Conservation (phyloP, 1,140 invertebrate species). For the Penaeus chinensis region DNA sequence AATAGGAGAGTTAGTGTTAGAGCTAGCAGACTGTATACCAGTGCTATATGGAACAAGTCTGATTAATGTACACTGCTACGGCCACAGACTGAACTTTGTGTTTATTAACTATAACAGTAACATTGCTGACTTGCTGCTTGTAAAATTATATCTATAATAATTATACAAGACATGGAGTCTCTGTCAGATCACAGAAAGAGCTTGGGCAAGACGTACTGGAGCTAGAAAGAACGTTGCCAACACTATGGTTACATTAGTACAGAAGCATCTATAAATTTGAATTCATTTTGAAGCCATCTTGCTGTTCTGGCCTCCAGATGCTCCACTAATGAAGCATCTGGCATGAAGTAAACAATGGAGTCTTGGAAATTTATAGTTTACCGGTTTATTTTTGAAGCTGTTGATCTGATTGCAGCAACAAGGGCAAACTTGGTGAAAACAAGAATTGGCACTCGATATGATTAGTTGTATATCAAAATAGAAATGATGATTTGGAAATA, state of each 20-base stretch:
- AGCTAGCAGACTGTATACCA: slow-evolving; percentile 19
- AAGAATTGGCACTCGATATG: slow-evolving; percentile 26
- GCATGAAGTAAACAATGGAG: slow-evolving; percentile 3
- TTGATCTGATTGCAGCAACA: slow-evolving; percentile 1
- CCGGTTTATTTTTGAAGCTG: slow-evolving; percentile 24
- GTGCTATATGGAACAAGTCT: slow-evolving; percentile 39
- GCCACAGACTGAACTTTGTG: too few relatives aligned
- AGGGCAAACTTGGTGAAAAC: slow-evolving; percentile 30
- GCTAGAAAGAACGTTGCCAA: slow-evolving; percentile 4
- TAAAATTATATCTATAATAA: background rate
- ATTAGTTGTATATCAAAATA: slow-evolving; percentile 18
- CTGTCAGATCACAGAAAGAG: slow-evolving; percentile 37
- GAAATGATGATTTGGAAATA: background rate
- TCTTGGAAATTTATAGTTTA: slow-evolving; percentile 43
- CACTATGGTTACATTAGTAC: slow-evolving; percentile 29
- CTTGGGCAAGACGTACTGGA: slow-evolving; percentile 1
- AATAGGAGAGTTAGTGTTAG: slow-evolving; percentile 31
- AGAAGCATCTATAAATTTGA: slow-evolving; percentile 29
- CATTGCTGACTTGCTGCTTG: too few relatives aligned
- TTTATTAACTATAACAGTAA: too few relatives aligned
- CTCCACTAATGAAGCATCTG: slow-evolving; percentile 25
- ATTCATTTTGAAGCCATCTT: slow-evolving; percentile 27
- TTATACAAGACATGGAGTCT: slow-evolving; percentile 35
- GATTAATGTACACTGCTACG: background rate
- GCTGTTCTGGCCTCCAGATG: slow-evolving; percentile 22